phyloP scores from a whole-genome alignment of 2,888 invertebrate species.

The Pammene fasciana region DNA sequence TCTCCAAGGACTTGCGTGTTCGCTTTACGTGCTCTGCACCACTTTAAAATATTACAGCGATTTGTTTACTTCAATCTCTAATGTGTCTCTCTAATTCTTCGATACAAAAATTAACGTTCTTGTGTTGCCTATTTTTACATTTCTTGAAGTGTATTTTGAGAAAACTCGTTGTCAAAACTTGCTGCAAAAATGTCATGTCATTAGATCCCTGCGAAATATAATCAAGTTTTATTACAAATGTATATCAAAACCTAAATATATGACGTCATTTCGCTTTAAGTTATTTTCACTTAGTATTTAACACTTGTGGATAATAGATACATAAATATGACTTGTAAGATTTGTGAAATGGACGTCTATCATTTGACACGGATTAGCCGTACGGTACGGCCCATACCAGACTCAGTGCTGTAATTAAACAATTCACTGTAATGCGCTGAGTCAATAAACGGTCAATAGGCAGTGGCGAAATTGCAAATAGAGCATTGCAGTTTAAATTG shows the following conservation, averaged over 20 bases:
- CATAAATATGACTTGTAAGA: too few species aligned
- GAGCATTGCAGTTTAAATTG: constrained; percentile 73
- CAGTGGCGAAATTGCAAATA: constrained; percentile 69
- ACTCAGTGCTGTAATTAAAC: constrained; percentile 56
- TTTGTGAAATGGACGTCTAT: too few species aligned
- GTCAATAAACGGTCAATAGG: constrained; percentile 54
- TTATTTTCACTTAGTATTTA: too few species aligned
- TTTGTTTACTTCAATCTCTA: constrained; percentile 12
- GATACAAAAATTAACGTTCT: background rate
- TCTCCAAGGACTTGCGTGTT: constrained; percentile 72
- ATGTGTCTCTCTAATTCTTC: background rate
- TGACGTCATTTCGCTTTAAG: too few species aligned
- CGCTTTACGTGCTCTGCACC: constrained; percentile 58
- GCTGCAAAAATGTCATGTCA: too few species aligned
- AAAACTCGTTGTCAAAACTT: too few species aligned
- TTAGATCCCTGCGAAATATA: too few species aligned
- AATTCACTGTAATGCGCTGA: constrained; percentile 57
- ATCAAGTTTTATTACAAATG: too few species aligned
- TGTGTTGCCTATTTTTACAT: background rate
- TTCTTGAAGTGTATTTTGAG: background rate
- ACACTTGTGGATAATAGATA: too few species aligned
- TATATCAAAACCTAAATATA: too few species aligned
- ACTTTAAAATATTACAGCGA: constrained; percentile 21
- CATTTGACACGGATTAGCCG: background rate
- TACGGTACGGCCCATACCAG: too few species aligned